Evolutionary conservation across 2,797 vertebrate species (phyloP), one percentile per base, ranked within the genome.

Genomic region (Pseudocheirus occidentalis): DNA sequence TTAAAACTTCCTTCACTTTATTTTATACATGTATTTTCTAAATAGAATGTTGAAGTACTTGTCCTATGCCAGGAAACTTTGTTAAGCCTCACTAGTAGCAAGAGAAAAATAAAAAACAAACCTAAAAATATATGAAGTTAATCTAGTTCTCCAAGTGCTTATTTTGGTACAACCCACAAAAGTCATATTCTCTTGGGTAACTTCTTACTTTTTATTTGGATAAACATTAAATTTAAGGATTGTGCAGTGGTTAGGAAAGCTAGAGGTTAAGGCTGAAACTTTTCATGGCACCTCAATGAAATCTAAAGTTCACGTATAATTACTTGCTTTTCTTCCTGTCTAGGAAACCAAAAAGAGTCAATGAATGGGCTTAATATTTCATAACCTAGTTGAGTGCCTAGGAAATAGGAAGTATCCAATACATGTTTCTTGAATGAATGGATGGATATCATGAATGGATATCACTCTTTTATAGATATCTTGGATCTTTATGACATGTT

Each of bases 331-430:
- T n/a, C 5, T n/a, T 73, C 62, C 50, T 87, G 40, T 92, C 92
- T 97, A 97, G 98, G 97, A 97, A 98, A 96, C 97, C 97, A 95
- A 97, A 96, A 98, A 92, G 90, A 96, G 97, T 62, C 53, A 87
- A 96, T 95, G 10, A 97, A 98, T 34, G 96, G 91, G 95, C 97
- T 95, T 87, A 87, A 27, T 87, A 27, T 50, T 87, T 87, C 21
- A 46, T 21, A 87, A 46, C 3, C 21, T 46, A 46, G 40, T 9
- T 46, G 2, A 87, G 73, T 87, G 6, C 21, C 21, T 11, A 50
- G 40, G 40, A 87, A 6, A 50, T 50, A 50, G 73, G 50, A 46
- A 87, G 21, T 50, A 87, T 87, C 21, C 14, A 73, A 73, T 73
- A 62, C 14, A n/a, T 21, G 5, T 73, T 73, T n/a, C 62, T 40